phyloP scores from a whole-genome alignment of 1,140 invertebrate species.

The Zophobas morio region DNA sequence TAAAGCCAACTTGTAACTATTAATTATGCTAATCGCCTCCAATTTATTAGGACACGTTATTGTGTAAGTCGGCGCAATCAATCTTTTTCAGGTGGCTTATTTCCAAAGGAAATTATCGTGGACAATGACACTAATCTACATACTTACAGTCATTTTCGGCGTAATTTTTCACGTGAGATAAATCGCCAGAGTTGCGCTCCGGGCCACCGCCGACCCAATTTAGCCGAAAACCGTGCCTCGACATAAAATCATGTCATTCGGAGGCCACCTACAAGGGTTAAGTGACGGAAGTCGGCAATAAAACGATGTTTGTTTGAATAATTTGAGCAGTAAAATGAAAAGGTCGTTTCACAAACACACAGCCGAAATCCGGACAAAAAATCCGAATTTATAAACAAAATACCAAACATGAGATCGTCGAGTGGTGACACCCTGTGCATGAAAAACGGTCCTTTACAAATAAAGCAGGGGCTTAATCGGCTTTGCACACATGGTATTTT shows the following conservation, averaged over 20 bases:
- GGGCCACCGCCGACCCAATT: background rate
- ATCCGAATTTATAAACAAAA: constrained; percentile 27
- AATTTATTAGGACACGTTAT: constrained; percentile 20
- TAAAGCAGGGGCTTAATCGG: background rate
- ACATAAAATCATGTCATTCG: too few relatives aligned
- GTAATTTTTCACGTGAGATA: constrained; percentile 2
- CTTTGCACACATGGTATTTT: constrained; percentile 25
- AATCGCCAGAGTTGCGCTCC: background rate
- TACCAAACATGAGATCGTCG: constrained; percentile 8
- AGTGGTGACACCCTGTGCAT: constrained; percentile 7
- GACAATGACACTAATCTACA: constrained; percentile 23
- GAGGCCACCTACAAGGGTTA: constrained; percentile 31
- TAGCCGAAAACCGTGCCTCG: too few relatives aligned
- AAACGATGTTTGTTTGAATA: constrained; percentile 20
- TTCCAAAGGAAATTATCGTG: background rate
- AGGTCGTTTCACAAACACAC: constrained; percentile 18
- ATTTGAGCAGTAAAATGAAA: constrained; percentile 5
- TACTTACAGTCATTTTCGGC: constrained; percentile 2
- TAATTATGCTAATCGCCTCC: constrained; percentile 22
- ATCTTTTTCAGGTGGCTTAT: constrained; percentile 9
- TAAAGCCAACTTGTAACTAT: constrained; percentile 25
- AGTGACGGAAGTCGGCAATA: constrained; percentile 29
- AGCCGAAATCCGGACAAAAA: constrained; percentile 11
- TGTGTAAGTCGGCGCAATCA: constrained; percentile 12
- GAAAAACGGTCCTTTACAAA: background rate